Evolutionary conservation across 2,888 invertebrate genomes (phyloP).

Genomic region (Dichetophora obliterata): DNA sequence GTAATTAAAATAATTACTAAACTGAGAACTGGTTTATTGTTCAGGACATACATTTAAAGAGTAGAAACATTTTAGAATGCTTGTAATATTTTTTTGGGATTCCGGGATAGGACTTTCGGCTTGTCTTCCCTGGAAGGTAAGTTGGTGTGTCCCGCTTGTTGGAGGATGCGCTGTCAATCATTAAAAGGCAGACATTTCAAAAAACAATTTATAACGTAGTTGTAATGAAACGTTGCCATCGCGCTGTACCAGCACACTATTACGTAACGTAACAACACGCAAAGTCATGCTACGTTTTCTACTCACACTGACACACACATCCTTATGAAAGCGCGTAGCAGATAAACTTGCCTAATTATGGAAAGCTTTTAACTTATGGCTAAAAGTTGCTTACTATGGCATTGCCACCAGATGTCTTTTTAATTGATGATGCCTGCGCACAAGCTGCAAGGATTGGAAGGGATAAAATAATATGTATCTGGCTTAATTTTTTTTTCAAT

Average conservation of each 20-base stretch:
- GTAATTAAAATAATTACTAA: too few species aligned
- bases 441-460: not conserved
- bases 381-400: not conserved
- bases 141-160: not conserved
- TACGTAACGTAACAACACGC: not conserved
- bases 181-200: slow-evolving; percentile 27
- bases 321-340: not conserved
- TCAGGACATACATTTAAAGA: too few species aligned
- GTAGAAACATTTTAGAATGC: too few species aligned
- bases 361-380: slow-evolving; percentile 12
- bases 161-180: slow-evolving; percentile 12
- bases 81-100: too few species aligned
- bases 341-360: slow-evolving; percentile 4
- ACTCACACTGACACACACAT: not conserved
- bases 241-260: not conserved
- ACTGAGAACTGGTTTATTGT: too few species aligned
- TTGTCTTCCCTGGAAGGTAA: too few species aligned
- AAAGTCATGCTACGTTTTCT: not conserved
- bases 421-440: slow-evolving; percentile 14
- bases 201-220: slow-evolving; percentile 21
- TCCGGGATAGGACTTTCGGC: too few species aligned
- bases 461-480: not conserved
- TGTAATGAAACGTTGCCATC: not conserved
- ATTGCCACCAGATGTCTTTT: slow-evolving; percentile 17
- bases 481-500: not conserved